Conservation (phyloP, 2,888 invertebrate genomes). For the Heteromyza rotundicornis region DNA sequence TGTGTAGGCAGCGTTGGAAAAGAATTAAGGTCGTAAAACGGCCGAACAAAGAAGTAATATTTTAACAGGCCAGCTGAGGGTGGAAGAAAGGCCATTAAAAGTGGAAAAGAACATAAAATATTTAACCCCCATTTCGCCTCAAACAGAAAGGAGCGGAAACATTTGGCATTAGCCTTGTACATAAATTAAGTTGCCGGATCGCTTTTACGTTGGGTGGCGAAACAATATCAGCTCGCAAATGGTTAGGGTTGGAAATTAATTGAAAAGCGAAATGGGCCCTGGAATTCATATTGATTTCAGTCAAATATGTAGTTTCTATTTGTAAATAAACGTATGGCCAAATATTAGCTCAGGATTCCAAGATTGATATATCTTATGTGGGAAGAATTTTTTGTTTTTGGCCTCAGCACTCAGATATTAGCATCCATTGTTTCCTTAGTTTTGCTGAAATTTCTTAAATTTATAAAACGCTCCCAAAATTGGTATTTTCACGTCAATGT, state of each 20-base stretch:
- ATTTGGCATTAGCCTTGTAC: conserved; percentile 47
- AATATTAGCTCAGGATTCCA: too few relatives aligned
- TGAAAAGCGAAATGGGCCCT: too few relatives aligned
- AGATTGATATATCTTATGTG: too few relatives aligned
- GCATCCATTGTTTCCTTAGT: too few relatives aligned
- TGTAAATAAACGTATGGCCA: too few relatives aligned
- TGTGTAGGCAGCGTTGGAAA: conserved; percentile 28
- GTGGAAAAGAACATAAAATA: conserved; percentile 36
- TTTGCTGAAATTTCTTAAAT: too few relatives aligned
- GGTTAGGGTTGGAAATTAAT: too few relatives aligned
- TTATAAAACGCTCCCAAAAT: too few relatives aligned
- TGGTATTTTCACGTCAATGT: too few relatives aligned
- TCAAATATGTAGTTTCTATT: conserved; percentile 3
- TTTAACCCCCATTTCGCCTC: conserved; percentile 40
- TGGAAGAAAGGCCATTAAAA: conserved; percentile 41
- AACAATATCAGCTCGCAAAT: neutral
- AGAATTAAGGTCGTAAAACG: conserved; percentile 49
- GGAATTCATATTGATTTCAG: too few relatives aligned
- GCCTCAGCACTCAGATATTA: too few relatives aligned
- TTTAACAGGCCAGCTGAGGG: conserved; percentile 17
- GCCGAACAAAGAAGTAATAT: conserved; percentile 11
- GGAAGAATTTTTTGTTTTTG: too few relatives aligned
- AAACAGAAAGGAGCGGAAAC: neutral
- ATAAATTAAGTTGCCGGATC: conserved; percentile 40
- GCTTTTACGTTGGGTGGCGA: neutral